These are phyloP conservation scores for Chaetops frenatus DNA, from an alignment of 2,113 vertebrate species.

Conservation along the genomic window DNA sequence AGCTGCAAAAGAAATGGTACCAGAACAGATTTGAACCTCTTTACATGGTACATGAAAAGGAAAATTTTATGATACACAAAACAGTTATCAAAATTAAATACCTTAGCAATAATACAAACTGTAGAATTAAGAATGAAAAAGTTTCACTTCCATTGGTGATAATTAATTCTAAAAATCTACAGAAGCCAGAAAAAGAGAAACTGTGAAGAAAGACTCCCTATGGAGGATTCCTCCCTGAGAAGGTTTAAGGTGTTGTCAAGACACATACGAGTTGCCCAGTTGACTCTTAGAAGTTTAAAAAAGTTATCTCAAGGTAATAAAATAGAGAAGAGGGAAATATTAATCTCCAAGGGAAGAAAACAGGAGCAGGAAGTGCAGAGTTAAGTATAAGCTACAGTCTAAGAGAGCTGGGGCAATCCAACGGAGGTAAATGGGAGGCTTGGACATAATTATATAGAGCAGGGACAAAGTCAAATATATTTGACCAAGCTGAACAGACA, in stretches of 20 bases:
- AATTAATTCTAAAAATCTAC: neutral
- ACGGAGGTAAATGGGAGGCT: neutral
- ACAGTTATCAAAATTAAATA: neutral
- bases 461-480: neutral
- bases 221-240: neutral
- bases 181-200: neutral
- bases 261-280: neutral
- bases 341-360: neutral
- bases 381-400: neutral
- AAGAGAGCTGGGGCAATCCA: neutral
- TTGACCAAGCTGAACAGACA: neutral
- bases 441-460: neutral
- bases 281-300: neutral
- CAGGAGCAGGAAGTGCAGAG: neutral
- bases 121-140: neutral
- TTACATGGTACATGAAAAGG: neutral
- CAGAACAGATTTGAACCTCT: neutral
- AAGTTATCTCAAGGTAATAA: neutral
- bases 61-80: neutral
- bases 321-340: neutral
- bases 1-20: neutral
- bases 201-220: neutral
- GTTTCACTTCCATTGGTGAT: neutral
- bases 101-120: neutral
- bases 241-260: neutral